Conservation (phyloP, 53 echinoderm and acorn worm genomes). For the Henricia sp. region DNA sequence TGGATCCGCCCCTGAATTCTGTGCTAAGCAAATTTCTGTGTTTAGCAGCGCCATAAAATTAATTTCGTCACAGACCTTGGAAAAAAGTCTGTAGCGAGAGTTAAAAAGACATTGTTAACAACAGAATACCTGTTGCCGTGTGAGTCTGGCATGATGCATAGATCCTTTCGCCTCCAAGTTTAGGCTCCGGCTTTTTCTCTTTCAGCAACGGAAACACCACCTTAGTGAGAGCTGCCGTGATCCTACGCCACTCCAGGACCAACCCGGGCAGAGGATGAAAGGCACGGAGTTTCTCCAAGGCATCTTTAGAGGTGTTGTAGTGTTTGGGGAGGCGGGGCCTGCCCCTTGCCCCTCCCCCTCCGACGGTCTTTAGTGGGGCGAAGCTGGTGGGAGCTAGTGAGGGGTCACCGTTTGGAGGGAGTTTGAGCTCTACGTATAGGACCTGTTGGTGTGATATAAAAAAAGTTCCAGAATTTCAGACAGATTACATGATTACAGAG, state of each 20-base stretch:
- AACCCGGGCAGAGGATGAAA: conserved; percentile 86
- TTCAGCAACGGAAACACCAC: conserved; percentile 95
- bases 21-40: no score
- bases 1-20: no score
- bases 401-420: conserved; percentile 94
- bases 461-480: no score
- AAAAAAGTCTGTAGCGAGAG: no score
- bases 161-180: conserved; percentile 79
- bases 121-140: conserved; percentile 89
- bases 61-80: no score
- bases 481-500: no score
- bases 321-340: conserved; percentile 84
- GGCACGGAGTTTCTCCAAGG: conserved; percentile 86
- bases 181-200: conserved; percentile 69
- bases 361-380: conserved; percentile 75
- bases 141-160: conserved; percentile 87
- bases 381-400: conserved; percentile 11
- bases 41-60: no score
- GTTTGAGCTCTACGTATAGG: conserved; percentile 81
- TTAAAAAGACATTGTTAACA: not conserved
- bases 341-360: conserved; percentile 66
- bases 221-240: conserved; percentile 87
- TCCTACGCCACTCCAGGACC: conserved; percentile 92
- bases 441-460: conserved; percentile 60
- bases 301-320: conserved; percentile 92